Evolutionary conservation across 2,888 invertebrate species (phyloP).

Genomic region (Callyntrura guangdongensis): DNA sequence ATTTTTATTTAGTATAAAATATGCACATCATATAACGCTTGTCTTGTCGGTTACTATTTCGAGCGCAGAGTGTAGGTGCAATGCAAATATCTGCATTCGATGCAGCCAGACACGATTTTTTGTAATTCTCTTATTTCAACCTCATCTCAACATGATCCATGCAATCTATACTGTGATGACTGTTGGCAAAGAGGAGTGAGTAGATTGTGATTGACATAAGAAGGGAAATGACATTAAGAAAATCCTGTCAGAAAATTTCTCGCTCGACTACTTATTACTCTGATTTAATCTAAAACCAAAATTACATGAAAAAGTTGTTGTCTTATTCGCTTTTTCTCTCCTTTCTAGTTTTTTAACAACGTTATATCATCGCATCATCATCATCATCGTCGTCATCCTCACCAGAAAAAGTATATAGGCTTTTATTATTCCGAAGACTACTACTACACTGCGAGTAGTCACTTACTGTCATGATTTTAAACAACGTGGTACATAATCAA

Average conservation of each 20-base stretch:
- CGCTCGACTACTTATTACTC: constrained; percentile 66
- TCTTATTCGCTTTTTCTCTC: constrained; percentile 42
- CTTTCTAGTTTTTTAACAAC: constrained; percentile 49
- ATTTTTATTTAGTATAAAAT: constrained; percentile 36
- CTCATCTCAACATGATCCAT: not conserved
- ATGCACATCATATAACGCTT: constrained; percentile 8
- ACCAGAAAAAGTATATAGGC: not conserved
- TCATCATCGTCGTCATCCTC: too few species aligned
- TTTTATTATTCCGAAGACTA: constrained; percentile 21
- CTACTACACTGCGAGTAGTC: not conserved
- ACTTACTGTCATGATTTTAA: constrained; percentile 18
- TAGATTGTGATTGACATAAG: constrained; percentile 46
- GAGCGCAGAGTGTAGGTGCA: constrained; percentile 33
- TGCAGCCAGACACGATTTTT: constrained; percentile 37
- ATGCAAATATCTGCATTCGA: constrained; percentile 55
- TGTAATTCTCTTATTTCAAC: not conserved
- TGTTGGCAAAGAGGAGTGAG: not conserved
- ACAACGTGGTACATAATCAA: not conserved
- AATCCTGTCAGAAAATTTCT: constrained; percentile 69
- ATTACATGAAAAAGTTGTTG: constrained; percentile 70
- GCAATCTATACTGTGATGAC: not conserved
- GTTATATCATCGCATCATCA: constrained; percentile 9
- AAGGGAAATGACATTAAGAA: constrained; percentile 76
- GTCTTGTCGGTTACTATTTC: constrained; percentile 49
- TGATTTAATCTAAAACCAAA: constrained; percentile 65